Evolutionary conservation across 2,797 vertebrate species (phyloP), one percentile per base, ranked within the genome.

Genomic region (Oreortyx pictus): DNA sequence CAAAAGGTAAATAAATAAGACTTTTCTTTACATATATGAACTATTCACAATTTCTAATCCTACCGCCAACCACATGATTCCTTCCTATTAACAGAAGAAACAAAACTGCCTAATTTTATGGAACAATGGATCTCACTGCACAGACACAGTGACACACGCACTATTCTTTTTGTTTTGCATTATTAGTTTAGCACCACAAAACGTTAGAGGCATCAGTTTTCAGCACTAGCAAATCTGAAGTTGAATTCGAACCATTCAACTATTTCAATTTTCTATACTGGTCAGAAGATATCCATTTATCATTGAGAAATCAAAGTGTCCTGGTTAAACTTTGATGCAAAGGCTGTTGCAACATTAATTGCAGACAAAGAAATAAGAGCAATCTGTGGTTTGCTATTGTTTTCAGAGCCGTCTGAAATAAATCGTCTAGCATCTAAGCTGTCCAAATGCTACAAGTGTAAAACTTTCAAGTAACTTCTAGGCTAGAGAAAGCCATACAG

Each of bases 261-360:
- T 84, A 90, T 74, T 93, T 80, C 86, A 81, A 66, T 14, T 62
- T 64, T 78, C 88, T 62, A 3, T 46, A 70, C 10, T 79, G 24
- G 75, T 81, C 60, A 78, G 82, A 80, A 94, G 49, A 75, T 77
- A 78, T 8, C 64, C 18, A 89, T 91, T 91, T 84, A 93, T 89
- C 77, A 89, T 14, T 29, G 23, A 71, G 39, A 89, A 94, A 89
- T 74, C 68, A 95, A 96, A 95, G 93, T 37, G 25, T 62, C 82
- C 71, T 85, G 37, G 57, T 93, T 92, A 90, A 95, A 96, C 89
- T 95, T 93, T 90, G 85, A 92, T 75, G 72, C 75, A 89, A 92
- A 93, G 56, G 65, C 71, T 94, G 78, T 41, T 81, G 59, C 72
- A 92, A 79, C 79, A 61, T 89, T 91, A 95, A 96, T 64, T 95